Evolutionary conservation across 2,797 vertebrate species (phyloP).

Genomic region (Poeciliopsis paucimaculata): DNA sequence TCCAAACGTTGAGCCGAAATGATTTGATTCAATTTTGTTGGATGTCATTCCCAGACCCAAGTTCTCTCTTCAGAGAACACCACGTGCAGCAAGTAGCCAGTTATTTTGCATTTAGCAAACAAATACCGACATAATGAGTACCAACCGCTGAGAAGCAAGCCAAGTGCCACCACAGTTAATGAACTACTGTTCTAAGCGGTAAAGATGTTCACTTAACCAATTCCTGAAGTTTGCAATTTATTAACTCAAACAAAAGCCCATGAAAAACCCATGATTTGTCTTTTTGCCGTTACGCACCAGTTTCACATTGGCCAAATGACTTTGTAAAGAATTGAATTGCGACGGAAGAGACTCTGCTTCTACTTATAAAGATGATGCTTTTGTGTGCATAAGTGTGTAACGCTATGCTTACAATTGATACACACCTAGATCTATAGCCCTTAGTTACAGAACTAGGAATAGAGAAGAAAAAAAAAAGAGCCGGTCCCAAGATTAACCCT

Average conservation of each 20-base stretch:
- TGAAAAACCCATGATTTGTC: not conserved
- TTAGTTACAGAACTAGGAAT: not conserved
- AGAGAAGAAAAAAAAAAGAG: not conserved
- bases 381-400: not conserved
- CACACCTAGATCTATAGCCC: not conserved
- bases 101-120: not conserved
- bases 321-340: not conserved
- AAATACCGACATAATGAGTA: not conserved
- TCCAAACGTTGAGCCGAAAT: not conserved
- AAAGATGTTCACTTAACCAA: slow-evolving; percentile 1
- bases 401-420: not conserved
- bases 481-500: not conserved
- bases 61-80: not conserved
- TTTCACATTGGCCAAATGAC: not conserved
- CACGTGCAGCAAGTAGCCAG: not conserved
- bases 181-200: not conserved
- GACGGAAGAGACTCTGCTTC: not conserved
- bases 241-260: not conserved
- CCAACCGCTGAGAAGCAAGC: not conserved
- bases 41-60: not conserved
- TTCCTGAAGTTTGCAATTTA: not conserved
- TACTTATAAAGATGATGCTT: not conserved
- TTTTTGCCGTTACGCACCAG: not conserved
- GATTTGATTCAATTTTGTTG: not conserved
- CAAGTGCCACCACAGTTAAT: not conserved